Base-by-base conservation (phyloP, 1,140 invertebrate genomes). In the Philotrypesis tridentata region DNA sequence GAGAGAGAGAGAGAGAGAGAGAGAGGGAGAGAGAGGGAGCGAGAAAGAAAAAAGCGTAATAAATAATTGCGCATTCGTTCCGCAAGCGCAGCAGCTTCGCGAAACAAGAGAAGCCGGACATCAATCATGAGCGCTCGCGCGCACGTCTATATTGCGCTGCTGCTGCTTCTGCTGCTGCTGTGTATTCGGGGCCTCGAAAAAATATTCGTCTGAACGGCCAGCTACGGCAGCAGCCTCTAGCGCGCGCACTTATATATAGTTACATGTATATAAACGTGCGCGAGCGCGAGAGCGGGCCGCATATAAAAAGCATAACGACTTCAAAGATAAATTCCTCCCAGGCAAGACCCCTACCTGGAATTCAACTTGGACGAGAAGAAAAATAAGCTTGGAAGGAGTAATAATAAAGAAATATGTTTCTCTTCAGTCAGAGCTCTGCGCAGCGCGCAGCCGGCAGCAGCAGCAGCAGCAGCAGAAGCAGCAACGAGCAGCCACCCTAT, bases 371-470 rank as follows among this genome's bases (percentile, higher is more conserved):
- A 87, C 85, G 87, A 87, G 88, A 90, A 91, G 90, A 91, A 91
- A 91, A 91, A 92, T 91, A 91, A 92, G 90, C 90, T 89, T 87
- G 88, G 88, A 89, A 87, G 88, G 88, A 91, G 89, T 91, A 91
- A 91, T 91, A 92, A 91, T 91, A 92, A 92, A 91, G 90, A 91
- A 92, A 91, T 91, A 91, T 91, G 91, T 91, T 91, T 91, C 91
- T 91, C 88, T 88, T 89, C 89, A 88, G 87, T 88, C 87, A 87
- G 85, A 48, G 76, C 48, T n/a, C 48, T n/a, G 21, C 48, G 48
- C 48, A 48, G 17, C 43, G n/a, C n/a, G n/a, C n/a, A n/a, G n/a
- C n/a, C 33, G 9, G 9, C 33, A 9, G 33, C 33, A 37, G 33
- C 33, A 37, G 9, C 9, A 48, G 21, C 48, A 55, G 48, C 48